Evolutionary conservation across 2,888 invertebrate genomes (phyloP).

Genomic region (Achlya flavicornis): DNA sequence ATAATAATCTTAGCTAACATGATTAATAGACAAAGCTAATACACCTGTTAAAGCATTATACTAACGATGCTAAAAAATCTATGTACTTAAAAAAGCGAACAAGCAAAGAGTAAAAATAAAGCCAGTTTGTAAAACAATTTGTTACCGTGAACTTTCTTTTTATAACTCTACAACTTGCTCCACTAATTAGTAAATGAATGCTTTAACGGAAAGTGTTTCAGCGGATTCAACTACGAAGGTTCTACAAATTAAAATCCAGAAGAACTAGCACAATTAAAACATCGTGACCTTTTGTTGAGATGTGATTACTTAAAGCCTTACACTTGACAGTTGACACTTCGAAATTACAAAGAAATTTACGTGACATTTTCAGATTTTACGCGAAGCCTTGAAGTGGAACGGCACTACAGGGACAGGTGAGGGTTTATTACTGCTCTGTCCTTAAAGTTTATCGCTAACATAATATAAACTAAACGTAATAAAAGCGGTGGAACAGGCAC

Average conservation of each 20-base stretch:
- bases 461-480: constrained; percentile 9
- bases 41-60: background rate
- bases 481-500: background rate
- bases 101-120: constrained; percentile 20
- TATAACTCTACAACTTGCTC: constrained; percentile 29
- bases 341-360: constrained; percentile 7
- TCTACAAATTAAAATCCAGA: constrained; percentile 32
- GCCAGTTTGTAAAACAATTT: constrained; percentile 30
- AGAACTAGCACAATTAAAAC: constrained; percentile 27
- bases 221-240: constrained; percentile 20
- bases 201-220: constrained; percentile 34
- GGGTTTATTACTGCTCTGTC: constrained; percentile 10
- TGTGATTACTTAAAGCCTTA: constrained; percentile 16
- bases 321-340: background rate
- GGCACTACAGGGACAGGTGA: constrained; percentile 4
- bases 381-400: constrained; percentile 6
- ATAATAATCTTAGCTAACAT: background rate
- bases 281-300: constrained; percentile 28
- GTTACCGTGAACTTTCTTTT: constrained; percentile 27
- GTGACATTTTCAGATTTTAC: constrained; percentile 5
- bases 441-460: constrained; percentile 1
- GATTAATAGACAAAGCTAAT: background rate
- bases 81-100: constrained; percentile 16
- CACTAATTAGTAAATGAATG: constrained; percentile 45
- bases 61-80: constrained; percentile 19